These are phyloP conservation scores for Percopsis transmontana DNA, from an alignment of 2,113 vertebrate species.

Conservation along the genomic window DNA sequence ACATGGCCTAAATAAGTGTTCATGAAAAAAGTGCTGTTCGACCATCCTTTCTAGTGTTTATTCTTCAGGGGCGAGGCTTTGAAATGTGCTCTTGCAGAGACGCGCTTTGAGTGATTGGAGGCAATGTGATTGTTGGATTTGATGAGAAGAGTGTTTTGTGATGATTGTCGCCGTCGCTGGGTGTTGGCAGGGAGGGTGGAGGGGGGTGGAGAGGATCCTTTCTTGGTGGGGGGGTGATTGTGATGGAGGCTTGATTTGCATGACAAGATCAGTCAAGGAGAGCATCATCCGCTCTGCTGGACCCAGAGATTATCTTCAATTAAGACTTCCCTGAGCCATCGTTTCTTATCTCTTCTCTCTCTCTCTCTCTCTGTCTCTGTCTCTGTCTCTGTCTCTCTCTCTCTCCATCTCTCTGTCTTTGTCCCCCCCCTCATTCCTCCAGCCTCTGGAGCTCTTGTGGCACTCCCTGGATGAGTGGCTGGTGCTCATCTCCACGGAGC, in stretches of 20 bases:
- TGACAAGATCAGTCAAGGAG: constrained; percentile 5
- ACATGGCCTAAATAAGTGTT: no score
- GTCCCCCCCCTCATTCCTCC: constrained; percentile 24
- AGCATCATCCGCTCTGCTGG: neutral
- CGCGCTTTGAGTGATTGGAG: no score
- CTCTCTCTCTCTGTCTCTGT: neutral
- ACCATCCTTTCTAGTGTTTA: no score
- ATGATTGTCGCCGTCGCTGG: neutral
- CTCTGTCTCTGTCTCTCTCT: neutral
- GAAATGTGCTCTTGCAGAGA: no score
- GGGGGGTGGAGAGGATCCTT: neutral
- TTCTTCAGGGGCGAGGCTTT: no score
- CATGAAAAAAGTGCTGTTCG: no score
- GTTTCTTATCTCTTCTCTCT: neutral
- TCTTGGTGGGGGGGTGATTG: constrained; percentile 9
- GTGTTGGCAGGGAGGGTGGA: neutral
- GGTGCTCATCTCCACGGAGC: constrained; percentile 93
- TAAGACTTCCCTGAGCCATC: neutral
- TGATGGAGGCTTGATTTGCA: constrained; percentile 9
- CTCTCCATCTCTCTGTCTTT: constrained; percentile 6
- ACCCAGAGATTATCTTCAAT: neutral
- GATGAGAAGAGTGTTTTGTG: no score
- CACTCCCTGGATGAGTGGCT: constrained; percentile 98
- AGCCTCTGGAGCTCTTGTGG: constrained; percentile 97
- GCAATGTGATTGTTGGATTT: no score